Conservation (phyloP, 1,140 invertebrate genomes). For the Anoplophora glabripennis region DNA sequence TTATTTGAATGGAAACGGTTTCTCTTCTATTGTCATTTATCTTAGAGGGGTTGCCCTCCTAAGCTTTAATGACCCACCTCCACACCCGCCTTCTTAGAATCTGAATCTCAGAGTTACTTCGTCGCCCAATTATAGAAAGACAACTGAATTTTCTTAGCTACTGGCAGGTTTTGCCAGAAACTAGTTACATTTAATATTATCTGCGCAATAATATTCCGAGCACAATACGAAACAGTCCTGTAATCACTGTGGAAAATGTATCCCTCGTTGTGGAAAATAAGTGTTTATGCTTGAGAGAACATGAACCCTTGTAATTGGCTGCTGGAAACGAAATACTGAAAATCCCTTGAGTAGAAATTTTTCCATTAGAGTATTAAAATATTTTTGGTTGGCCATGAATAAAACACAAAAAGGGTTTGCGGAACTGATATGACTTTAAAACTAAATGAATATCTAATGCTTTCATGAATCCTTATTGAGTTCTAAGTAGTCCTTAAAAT, state of each 20-base stretch:
- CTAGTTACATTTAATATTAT: neutral
- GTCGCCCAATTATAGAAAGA: neutral
- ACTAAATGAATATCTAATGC: conserved; percentile 4
- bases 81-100: neutral
- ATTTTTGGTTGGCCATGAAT: conserved; percentile 6
- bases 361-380: conserved; percentile 6
- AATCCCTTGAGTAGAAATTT: conserved; percentile 1
- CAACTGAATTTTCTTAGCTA: too few relatives aligned
- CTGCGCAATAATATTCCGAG: neutral
- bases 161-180: too few relatives aligned
- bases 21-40: too few relatives aligned
- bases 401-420: conserved; percentile 15
- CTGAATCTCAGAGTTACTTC: neutral
- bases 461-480: conserved; percentile 9
- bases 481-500: conserved; percentile 9
- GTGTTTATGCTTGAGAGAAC: conserved; percentile 7
- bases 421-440: conserved; percentile 12
- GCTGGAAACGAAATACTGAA: conserved; percentile 4
- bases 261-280: conserved; percentile 15
- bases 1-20: too few relatives aligned
- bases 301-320: conserved; percentile 16
- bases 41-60: too few relatives aligned
- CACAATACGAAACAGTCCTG: neutral
- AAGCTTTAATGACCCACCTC: too few relatives aligned
- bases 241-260: conserved; percentile 17